These are phyloP conservation scores for Morone chrysops DNA, from an alignment of 2,113 vertebrate genomes.

Conservation along the genomic window DNA sequence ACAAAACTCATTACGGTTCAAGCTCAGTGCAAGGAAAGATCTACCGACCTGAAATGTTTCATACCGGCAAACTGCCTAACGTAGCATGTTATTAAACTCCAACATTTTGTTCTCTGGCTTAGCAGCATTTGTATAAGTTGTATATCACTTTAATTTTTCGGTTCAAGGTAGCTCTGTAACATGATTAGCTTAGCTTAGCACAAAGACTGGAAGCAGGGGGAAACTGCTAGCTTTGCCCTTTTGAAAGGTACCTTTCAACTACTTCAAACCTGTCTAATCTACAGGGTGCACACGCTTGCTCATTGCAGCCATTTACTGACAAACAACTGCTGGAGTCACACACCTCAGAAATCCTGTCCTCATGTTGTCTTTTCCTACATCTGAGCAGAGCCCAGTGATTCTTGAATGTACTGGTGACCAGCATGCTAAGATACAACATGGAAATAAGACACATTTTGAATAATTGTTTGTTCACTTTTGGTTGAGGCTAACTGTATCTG, in stretches of 20 bases:
- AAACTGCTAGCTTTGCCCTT: neutral
- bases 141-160: neutral
- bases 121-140: neutral
- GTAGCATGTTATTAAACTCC: constrained; percentile 27
- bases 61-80: constrained; percentile 16
- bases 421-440: neutral
- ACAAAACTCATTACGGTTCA: constrained; percentile 34
- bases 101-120: neutral
- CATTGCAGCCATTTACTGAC: neutral
- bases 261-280: no score
- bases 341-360: neutral
- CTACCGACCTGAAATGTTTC: constrained; percentile 7
- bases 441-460: neutral
- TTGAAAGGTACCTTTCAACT: neutral
- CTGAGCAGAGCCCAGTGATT: neutral
- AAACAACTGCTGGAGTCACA: neutral
- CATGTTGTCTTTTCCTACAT: neutral
- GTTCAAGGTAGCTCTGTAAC: neutral
- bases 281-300: neutral
- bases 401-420: neutral
- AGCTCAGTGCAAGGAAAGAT: constrained; percentile 8
- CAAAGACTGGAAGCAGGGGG: no score
- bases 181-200: neutral
- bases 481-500: neutral
- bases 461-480: neutral